A percentile compares a stretch with the other conserved stretches of the same genome.
Evolutionary conservation across 2,113 vertebrate genomes (phyloP).

Genomic region (Nannobrachium achirus): DNA sequence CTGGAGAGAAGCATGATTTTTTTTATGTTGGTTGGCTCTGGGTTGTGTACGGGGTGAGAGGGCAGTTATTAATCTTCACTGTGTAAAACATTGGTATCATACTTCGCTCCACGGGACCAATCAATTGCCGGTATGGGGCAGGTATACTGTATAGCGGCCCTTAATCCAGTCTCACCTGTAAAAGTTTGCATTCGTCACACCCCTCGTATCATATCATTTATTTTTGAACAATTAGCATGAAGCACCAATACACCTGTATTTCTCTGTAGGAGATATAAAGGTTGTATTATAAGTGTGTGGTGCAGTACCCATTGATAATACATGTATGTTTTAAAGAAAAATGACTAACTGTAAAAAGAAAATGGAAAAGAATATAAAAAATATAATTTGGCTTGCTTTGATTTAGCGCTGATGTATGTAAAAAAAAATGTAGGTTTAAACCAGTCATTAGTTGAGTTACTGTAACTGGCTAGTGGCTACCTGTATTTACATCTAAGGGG

Average conservation of each 20-base stretch:
- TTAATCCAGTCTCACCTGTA: neutral
- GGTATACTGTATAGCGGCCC: neutral
- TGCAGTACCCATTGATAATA: constrained; percentile 29
- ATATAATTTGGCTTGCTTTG: constrained; percentile 15
- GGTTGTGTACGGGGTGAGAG: constrained; percentile 2
- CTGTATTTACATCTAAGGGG: constrained; percentile 42
- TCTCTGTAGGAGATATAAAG: constrained; percentile 4
- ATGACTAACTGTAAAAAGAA: constrained; percentile 6
- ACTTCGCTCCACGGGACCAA: constrained; percentile 65
- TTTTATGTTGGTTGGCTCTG: no score
- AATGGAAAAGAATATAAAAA: constrained; percentile 7
- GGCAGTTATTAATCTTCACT: constrained; percentile 29
- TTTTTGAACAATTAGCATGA: neutral
- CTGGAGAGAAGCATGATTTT: neutral
- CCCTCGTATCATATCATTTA: constrained; percentile 15
- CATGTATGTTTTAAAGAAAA: constrained; percentile 13
- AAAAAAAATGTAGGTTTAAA: constrained; percentile 6
- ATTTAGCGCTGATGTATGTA: constrained; percentile 6
- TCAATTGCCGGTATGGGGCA: constrained; percentile 27
- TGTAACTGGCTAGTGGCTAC: constrained; percentile 4
- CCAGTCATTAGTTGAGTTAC: constrained; percentile 20
- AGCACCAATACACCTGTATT: constrained; percentile 19
- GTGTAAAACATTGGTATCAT: constrained; percentile 51
- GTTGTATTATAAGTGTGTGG: constrained; percentile 17
- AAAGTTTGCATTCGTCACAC: neutral